Evolutionary conservation across 1,140 invertebrate genomes (phyloP), one percentile per base, ranked within the genome.

Genomic region (Monomorium pharaonis): DNA sequence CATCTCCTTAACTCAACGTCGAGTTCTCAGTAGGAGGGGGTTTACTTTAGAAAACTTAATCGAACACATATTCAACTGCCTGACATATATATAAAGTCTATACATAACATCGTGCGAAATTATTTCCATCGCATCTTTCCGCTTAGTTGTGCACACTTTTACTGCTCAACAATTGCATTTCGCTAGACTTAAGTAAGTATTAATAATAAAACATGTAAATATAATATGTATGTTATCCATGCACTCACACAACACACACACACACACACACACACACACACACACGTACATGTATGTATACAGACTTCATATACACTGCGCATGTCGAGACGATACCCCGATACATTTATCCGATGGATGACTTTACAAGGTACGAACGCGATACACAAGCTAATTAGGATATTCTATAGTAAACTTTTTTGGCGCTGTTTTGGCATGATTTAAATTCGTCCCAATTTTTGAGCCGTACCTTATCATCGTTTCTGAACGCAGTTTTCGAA

Each of bases 141-240:
- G 27, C 21, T 18, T 62, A 58, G 65, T 83, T 72, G 54, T 51
- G 85, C 84, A 63, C 44, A 56, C 54, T 70, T n/a, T n/a, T 60
- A 58, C 58, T 62, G 21, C 86, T 84, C 33, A 77, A 89, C 86
- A 81, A 87, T 75, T 85, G 69, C 70, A 67, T 60, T 42, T 70
- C 60, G 80, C 63, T 86, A 86, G 60, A 84, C 80, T 89, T 85
- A 69, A 67, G 9, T 86, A 77, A 27, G 37, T 88, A 67, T 87
- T 84, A 84, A 92, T 91, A 92, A 88, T 92, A 90, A 91, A 91
- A 91, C 83, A 86, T 76, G 77, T 87, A 91, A 92, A 92, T 91
- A 84, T 87, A 77, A 87, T 85, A 44, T 87, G 10, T 83, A 85
- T 74, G 37, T 69, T n/a, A n/a, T n/a, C n/a, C n/a, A n/a, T n/a